Evolutionary conservation across 1,140 invertebrate genomes (phyloP).

Genomic region (Episyrphus balteatus): DNA sequence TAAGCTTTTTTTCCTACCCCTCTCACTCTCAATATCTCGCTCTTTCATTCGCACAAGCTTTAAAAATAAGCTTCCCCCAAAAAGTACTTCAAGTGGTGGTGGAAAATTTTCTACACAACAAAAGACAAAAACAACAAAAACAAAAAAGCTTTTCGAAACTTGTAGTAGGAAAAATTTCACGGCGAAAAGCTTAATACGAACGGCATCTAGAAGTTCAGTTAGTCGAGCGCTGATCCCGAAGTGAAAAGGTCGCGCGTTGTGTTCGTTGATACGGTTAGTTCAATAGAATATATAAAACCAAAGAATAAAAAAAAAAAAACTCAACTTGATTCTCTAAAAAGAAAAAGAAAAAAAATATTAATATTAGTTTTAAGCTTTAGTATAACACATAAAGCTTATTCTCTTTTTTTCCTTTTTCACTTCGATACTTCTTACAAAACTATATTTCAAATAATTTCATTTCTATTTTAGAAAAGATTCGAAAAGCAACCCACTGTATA

Average conservation of each 20-base stretch:
- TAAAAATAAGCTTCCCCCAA: too few species aligned
- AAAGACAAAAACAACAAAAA: too few species aligned
- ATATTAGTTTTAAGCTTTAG: not conserved
- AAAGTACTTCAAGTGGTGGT: not conserved
- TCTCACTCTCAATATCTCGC: not conserved
- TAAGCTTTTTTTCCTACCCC: not conserved
- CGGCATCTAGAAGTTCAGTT: not conserved
- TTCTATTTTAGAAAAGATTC: not conserved
- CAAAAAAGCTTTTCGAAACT: too few species aligned
- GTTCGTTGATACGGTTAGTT: too few species aligned
- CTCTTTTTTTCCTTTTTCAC: not conserved
- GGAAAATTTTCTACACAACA: not conserved
- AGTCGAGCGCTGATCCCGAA: conserved; percentile 3
- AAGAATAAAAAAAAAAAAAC: too few species aligned
- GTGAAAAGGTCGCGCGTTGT: conserved; percentile 1
- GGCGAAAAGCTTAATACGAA: not conserved
- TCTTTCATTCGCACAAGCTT: not conserved
- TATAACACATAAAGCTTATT: not conserved
- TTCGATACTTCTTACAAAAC: not conserved
- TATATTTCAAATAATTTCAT: not conserved
- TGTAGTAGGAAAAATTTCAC: not conserved
- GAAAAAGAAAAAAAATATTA: not conserved
- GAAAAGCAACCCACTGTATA: too few species aligned
- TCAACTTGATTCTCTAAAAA: not conserved
- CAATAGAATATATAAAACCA: not conserved